A percentile compares a stretch with the other conserved stretches of the same genome.
These are phyloP conservation scores for Drosophila erecta DNA, from an alignment of 1,140 invertebrate genomes.

Conservation along the genomic window DNA sequence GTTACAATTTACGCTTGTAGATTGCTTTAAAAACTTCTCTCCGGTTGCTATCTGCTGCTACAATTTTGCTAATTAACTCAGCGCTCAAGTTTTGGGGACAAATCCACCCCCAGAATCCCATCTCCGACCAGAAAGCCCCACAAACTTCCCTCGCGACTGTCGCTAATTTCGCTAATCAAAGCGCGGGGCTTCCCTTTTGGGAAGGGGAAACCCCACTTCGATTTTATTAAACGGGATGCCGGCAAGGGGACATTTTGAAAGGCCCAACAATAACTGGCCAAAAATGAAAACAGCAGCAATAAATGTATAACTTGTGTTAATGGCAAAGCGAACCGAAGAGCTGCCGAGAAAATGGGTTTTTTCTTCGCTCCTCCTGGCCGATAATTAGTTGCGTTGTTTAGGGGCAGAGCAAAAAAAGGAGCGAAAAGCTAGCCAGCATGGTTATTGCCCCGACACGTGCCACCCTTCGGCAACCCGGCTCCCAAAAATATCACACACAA, in stretches of 20 bases:
- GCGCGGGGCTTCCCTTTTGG: conserved; percentile 26
- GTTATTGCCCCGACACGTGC: conserved; percentile 53
- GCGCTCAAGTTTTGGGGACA: conserved; percentile 57
- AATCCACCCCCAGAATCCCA: conserved; percentile 12
- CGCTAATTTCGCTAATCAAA: conserved; percentile 81
- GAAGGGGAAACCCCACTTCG: conserved; percentile 51
- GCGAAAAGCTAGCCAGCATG: conserved; percentile 29
- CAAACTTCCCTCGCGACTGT: conserved; percentile 39
- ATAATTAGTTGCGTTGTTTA: conserved; percentile 70
- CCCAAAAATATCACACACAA: conserved; percentile 18
- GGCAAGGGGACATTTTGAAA: conserved; percentile 43
- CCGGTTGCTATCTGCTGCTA: conserved; percentile 66
- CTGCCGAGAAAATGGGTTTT: conserved; percentile 62
- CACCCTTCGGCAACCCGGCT: conserved; percentile 23
- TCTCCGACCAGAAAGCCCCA: not conserved
- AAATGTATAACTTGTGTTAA: conserved; percentile 76
- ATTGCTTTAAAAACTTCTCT: conserved; percentile 79
- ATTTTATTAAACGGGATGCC: conserved; percentile 72
- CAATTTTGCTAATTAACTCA: conserved; percentile 81
- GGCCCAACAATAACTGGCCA: conserved; percentile 66
- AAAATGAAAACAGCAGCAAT: conserved; percentile 65
- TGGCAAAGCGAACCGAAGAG: conserved; percentile 50
- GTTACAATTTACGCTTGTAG: conserved; percentile 82
- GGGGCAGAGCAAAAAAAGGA: conserved; percentile 27
- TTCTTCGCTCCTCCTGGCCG: conserved; percentile 39